These are phyloP conservation scores for Mythimna ferrago DNA, from an alignment of 2,888 invertebrate genomes.

Conservation along the genomic window DNA sequence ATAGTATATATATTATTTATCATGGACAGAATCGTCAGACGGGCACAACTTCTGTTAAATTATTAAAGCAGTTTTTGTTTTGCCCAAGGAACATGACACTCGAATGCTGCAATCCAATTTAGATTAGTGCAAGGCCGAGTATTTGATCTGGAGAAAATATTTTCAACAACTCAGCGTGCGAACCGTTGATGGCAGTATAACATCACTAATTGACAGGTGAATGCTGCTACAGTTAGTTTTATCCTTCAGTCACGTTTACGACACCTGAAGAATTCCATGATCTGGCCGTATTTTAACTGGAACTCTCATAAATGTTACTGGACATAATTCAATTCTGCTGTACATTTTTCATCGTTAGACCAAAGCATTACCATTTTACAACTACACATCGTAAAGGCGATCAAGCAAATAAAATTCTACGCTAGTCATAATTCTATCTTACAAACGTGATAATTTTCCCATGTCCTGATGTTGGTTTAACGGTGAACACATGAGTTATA, in stretches of 20 bases:
- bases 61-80: slow-evolving; percentile 5
- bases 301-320: slow-evolving; percentile 25
- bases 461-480: slow-evolving; percentile 58
- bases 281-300: slow-evolving; percentile 31
- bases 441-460: slow-evolving; percentile 58
- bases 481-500: slow-evolving; percentile 60
- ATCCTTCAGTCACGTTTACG: slow-evolving; percentile 40
- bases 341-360: slow-evolving; percentile 24
- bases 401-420: slow-evolving; percentile 30
- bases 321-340: slow-evolving; percentile 12
- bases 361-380: slow-evolving; percentile 13
- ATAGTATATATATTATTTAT: slow-evolving; percentile 12
- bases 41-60: not conserved
- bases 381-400: slow-evolving; percentile 35
- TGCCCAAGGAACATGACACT: not conserved
- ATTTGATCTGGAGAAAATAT: slow-evolving; percentile 38
- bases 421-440: slow-evolving; percentile 44
- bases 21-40: slow-evolving; percentile 9
- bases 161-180: slow-evolving; percentile 16
- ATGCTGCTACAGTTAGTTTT: slow-evolving; percentile 33
- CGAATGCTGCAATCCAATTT: slow-evolving; percentile 25
- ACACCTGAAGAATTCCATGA: slow-evolving; percentile 34
- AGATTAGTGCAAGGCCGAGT: slow-evolving; percentile 14
- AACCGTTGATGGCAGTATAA: slow-evolving; percentile 37
- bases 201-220: slow-evolving; percentile 54